phyloP scores from a whole-genome alignment of 2,797 vertebrate genomes.

The Triplophysa yarkandensis region DNA sequence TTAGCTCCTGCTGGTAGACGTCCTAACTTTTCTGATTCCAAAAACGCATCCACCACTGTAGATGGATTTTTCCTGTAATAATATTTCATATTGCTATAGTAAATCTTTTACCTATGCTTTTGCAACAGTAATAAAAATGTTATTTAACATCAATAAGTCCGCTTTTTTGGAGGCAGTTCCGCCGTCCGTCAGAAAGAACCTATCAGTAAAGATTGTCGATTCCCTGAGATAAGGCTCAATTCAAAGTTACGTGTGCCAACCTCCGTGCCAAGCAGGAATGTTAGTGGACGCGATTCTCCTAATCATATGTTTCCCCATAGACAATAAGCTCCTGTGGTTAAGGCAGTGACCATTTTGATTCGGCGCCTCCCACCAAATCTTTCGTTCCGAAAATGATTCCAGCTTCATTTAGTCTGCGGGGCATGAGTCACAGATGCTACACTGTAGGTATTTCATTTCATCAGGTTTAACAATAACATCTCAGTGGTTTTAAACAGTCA shows the following conservation, averaged over 20 bases:
- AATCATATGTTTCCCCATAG: background rate
- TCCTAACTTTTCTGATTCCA: background rate
- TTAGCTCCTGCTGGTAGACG: background rate
- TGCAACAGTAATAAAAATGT: too few species aligned
- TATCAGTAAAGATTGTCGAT: too few species aligned
- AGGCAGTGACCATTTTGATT: slow-evolving; percentile 10
- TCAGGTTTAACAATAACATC: background rate
- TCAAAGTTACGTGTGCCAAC: too few species aligned
- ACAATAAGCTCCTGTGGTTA: background rate
- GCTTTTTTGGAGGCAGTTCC: too few species aligned
- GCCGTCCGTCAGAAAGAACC: too few species aligned
- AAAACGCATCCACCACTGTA: background rate
- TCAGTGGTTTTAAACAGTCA: slow-evolving; percentile 7
- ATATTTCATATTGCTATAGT: background rate
- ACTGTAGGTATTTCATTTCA: slow-evolving; percentile 22
- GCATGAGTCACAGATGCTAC: slow-evolving; percentile 17
- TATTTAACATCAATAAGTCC: too few species aligned
- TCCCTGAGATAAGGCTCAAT: too few species aligned
- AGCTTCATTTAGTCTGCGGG: background rate
- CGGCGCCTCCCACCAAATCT: background rate
- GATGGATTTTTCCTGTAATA: background rate
- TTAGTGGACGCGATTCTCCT: background rate
- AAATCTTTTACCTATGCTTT: background rate
- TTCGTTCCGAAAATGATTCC: slow-evolving; percentile 17
- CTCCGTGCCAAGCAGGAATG: too few species aligned